Base-by-base conservation (phyloP, 1,140 invertebrate genomes). In the Heliconius hewitsoni region DNA sequence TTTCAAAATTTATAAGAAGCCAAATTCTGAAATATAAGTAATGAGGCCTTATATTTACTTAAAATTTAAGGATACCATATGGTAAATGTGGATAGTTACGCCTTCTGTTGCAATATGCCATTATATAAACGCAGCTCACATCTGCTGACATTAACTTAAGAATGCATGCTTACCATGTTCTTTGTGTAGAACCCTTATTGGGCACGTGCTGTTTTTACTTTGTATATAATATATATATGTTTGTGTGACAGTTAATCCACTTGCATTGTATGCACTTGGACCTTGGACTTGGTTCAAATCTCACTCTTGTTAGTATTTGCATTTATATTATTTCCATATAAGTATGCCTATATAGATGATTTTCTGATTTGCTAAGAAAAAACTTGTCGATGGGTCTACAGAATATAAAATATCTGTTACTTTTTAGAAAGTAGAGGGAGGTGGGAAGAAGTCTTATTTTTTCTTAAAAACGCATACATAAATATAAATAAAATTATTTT, bases 181-280 rank as follows among this genome's bases (percentile, higher is more conserved):
- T 52, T 76, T 23, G 8, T 70, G n/a, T 78, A 74, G 77, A 81
- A 74, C 81, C 76, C 66, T 81, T 73, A 80, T 82, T 82, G 83
- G 75, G 82, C 87, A 87, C 84, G 84, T 87, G 86, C 86, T 83
- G 82, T 81, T 81, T 80, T 80, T 80, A 76, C 76, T 73, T 80
- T 71, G 71, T 73, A 50, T 30, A 50, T 52, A 80, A 73, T 19
- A 23, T 52, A 18, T 19, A 52, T 16, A 55, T 52, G 16, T 57
- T n/a, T 3, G 55, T 57, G 5, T 46, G 42, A 46, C 42, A 13
- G 13, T 46, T 46, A 46, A 11, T 46, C 42, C 42, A 46, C 42
- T 16, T 46, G 42, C 42, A 46, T 46, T 46, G 4, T 16, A 16
- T 46, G 42, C 3, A 46, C 3, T 46, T 16, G 4, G 3, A 46